Conservation (phyloP, 1,140 invertebrate species). For the Pogonomyrmex californicus region DNA sequence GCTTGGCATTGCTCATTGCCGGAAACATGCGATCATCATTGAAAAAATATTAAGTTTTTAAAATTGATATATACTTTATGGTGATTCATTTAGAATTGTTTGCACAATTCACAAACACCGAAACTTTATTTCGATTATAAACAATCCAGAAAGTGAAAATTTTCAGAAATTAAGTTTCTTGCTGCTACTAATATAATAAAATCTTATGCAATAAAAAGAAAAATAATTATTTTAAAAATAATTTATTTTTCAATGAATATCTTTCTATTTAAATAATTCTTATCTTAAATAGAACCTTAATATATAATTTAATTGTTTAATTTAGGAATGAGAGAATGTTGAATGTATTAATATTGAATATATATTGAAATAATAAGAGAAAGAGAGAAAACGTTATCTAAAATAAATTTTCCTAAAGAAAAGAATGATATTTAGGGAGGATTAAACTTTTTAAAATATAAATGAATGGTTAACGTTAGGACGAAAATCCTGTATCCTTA, state of each 20-base stretch:
- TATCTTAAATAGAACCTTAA: background rate
- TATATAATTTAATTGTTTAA: too few relatives aligned
- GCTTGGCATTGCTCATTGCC: conserved; percentile 15
- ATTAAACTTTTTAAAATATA: conserved; percentile 5
- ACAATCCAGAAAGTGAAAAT: background rate
- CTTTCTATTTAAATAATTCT: background rate
- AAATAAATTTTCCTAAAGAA: background rate
- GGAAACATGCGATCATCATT: conserved; percentile 31
- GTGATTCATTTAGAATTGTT: conserved; percentile 1
- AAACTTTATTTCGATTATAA: background rate
- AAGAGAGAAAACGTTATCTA: background rate
- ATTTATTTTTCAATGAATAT: background rate
- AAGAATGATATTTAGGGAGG: background rate
- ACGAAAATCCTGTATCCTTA: background rate
- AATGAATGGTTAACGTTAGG: background rate
- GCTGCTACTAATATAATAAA: background rate
- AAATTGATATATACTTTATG: conserved; percentile 3
- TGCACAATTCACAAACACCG: background rate
- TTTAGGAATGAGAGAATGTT: background rate
- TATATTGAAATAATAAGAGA: background rate
- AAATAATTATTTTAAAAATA: too few relatives aligned
- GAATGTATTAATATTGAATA: background rate
- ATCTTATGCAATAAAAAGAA: background rate
- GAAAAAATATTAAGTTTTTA: conserved; percentile 31
- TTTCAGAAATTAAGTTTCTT: background rate